Evolutionary conservation across 2,888 invertebrate species (phyloP).

Genomic region (Hesperia comma): DNA sequence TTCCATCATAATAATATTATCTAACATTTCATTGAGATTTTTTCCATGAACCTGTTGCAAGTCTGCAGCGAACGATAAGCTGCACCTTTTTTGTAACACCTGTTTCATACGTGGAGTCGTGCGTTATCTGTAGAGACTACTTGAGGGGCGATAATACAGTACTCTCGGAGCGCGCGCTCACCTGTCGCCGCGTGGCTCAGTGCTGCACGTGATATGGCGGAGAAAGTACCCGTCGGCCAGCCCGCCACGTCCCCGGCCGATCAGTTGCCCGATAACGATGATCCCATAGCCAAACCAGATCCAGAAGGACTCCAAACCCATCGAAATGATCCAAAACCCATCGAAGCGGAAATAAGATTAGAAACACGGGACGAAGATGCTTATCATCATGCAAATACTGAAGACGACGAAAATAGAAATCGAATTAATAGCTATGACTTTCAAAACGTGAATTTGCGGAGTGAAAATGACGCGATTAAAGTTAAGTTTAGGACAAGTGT

Average conservation of each 20-base stretch:
- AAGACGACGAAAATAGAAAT: constrained; percentile 9
- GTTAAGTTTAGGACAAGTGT: constrained; percentile 7
- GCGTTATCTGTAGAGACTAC: constrained; percentile 12
- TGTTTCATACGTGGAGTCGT: background rate
- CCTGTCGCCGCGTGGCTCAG: constrained; percentile 16
- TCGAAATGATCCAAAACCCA: background rate
- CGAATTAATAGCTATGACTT: background rate
- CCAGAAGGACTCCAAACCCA: background rate
- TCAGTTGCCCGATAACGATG: background rate
- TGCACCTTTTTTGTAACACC: background rate
- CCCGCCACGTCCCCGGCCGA: background rate
- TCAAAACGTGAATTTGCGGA: background rate
- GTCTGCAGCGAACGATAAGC: too few relatives aligned
- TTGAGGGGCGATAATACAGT: constrained; percentile 3
- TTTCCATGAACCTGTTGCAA: too few relatives aligned
- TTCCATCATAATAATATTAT: too few relatives aligned
- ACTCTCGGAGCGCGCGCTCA: constrained; percentile 18
- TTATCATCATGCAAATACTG: background rate
- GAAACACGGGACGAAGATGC: background rate
- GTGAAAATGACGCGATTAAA: background rate
- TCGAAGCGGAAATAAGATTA: background rate
- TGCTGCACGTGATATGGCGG: constrained; percentile 20
- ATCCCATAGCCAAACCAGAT: background rate
- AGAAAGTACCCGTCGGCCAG: constrained; percentile 17
- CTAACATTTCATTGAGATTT: background rate